Percentiles rank a stretch among this genome's conserved stretches.
These are phyloP conservation scores for Blennius ocellaris DNA, from an alignment of 2,113 vertebrate species.

Conservation along the genomic window DNA sequence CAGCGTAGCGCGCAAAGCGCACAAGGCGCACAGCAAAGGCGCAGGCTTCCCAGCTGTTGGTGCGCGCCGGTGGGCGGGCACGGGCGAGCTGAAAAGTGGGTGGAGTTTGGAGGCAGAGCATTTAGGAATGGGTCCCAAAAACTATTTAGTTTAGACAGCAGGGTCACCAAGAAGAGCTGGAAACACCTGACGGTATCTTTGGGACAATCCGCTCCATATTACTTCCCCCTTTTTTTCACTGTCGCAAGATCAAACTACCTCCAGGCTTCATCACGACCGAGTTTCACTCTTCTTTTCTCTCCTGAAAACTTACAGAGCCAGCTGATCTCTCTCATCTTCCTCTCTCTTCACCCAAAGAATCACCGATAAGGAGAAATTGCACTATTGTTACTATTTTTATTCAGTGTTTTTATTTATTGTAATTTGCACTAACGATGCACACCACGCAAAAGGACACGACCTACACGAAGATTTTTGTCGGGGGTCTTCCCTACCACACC, in stretches of 20 bases:
- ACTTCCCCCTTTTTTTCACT: constrained; percentile 51
- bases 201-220: constrained; percentile 79
- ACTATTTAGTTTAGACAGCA: constrained; percentile 76
- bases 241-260: constrained; percentile 81
- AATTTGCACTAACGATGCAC: constrained; percentile 91
- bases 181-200: constrained; percentile 79
- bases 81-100: constrained; percentile 59
- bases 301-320: constrained; percentile 50
- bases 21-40: constrained; percentile 11
- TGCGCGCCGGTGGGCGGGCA: constrained; percentile 73
- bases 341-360: constrained; percentile 53
- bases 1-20: constrained; percentile 24
- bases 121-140: constrained; percentile 83
- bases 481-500: constrained; percentile 97
- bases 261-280: constrained; percentile 60
- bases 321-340: constrained; percentile 35
- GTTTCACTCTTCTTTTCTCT: constrained; percentile 52
- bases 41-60: constrained; percentile 78
- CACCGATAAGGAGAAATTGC: constrained; percentile 77
- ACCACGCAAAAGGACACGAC: constrained; percentile 99
- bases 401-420: constrained; percentile 59
- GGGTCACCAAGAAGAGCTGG: constrained; percentile 78
- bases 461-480: constrained; percentile 98
- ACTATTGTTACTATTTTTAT: constrained; percentile 56
- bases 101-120: constrained; percentile 73